Evolutionary conservation across 1,140 invertebrate species (phyloP).

Genomic region (Monomorium pharaonis): DNA sequence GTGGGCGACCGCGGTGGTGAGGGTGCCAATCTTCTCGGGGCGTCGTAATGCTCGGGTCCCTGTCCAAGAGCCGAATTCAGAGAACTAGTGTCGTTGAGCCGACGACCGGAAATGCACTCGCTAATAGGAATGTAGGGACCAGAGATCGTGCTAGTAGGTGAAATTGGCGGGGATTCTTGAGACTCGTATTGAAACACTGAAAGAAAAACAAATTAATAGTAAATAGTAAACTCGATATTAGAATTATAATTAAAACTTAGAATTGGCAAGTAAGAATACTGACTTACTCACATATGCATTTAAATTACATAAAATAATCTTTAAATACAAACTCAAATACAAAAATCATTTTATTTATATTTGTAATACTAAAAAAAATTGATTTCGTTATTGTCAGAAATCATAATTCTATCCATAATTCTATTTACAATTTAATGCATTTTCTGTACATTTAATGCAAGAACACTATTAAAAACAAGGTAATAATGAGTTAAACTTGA

Average conservation of each 20-base stretch:
- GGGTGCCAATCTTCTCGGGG: constrained; percentile 80
- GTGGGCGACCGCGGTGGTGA: constrained; percentile 83
- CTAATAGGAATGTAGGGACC: constrained; percentile 94
- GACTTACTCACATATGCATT: too few relatives aligned
- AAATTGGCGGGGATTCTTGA: constrained; percentile 87
- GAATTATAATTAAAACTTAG: too few relatives aligned
- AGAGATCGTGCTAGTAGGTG: constrained; percentile 86
- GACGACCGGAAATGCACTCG: constrained; percentile 94
- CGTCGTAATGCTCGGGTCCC: constrained; percentile 82
- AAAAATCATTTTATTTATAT: too few relatives aligned
- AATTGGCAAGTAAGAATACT: too few relatives aligned
- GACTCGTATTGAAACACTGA: constrained; percentile 82
- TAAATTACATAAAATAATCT: too few relatives aligned
- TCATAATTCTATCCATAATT: too few relatives aligned
- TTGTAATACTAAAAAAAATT: constrained; percentile 75
- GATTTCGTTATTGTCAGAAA: neutral
- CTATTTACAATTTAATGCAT: neutral
- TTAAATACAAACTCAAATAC: too few relatives aligned
- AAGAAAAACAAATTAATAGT: constrained; percentile 33
- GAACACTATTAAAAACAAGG: constrained; percentile 3
- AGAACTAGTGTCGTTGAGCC: constrained; percentile 84
- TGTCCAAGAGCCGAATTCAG: constrained; percentile 79
- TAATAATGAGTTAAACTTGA: neutral
- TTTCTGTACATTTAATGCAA: neutral
- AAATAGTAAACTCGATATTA: too few relatives aligned